Conservation (phyloP, 2,888 invertebrate genomes). For the Archips xylosteana region DNA sequence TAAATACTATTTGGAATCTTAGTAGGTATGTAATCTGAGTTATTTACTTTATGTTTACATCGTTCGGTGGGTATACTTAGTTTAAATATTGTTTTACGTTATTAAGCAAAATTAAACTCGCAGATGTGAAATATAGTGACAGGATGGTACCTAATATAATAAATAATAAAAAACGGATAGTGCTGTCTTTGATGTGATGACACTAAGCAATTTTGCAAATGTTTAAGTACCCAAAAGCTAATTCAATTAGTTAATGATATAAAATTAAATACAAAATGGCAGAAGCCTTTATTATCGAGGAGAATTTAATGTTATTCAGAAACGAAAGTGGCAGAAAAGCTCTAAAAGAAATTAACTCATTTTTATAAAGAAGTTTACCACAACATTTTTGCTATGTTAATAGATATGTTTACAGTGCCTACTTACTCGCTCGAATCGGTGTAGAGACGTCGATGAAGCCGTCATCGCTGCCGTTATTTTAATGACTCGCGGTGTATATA, state of each 20-base stretch:
- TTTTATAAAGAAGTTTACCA: background rate
- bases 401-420: slow-evolving; percentile 36
- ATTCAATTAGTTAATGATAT: background rate
- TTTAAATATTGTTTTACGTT: slow-evolving; percentile 27
- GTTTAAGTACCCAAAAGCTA: background rate
- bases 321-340: background rate
- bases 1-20: background rate
- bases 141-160: background rate
- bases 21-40: background rate
- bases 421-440: slow-evolving; percentile 21
- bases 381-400: background rate
- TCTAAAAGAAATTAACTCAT: background rate
- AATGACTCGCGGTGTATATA: slow-evolving; percentile 33
- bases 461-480: slow-evolving; percentile 7
- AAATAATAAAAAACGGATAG: background rate
- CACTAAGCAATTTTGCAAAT: background rate
- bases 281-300: background rate
- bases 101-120: slow-evolving; percentile 60
- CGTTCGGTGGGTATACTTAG: slow-evolving; percentile 20
- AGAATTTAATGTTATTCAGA: background rate
- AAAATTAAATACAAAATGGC: background rate
- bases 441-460: slow-evolving; percentile 9
- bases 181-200: background rate
- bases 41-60: background rate
- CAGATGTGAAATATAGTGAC: slow-evolving; percentile 50